These are phyloP conservation scores for Hyperoplus immaculatus DNA, from an alignment of 2,797 vertebrate species.

Conservation along the genomic window DNA sequence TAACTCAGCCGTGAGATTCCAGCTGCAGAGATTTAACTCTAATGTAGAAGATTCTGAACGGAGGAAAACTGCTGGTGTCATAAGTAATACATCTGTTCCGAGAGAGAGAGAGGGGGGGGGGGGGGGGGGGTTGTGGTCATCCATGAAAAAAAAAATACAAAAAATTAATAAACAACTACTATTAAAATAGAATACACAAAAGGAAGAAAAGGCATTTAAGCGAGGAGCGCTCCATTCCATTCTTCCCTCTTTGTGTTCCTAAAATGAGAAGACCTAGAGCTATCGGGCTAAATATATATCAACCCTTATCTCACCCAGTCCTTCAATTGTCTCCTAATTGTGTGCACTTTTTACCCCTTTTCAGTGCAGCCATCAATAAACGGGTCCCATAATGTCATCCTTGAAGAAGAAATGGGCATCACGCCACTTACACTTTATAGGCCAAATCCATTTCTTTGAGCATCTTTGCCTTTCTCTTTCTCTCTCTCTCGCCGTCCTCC, in stretches of 20 bases:
- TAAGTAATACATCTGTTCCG: slow-evolving; percentile 98
- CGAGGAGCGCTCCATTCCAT: slow-evolving; percentile 90
- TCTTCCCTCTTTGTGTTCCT: slow-evolving; percentile 90
- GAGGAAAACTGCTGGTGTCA: slow-evolving; percentile 98
- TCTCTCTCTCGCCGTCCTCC: slow-evolving; percentile 86
- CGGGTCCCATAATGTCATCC: slow-evolving; percentile 89
- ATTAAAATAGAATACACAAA: slow-evolving; percentile 86
- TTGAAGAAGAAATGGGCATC: slow-evolving; percentile 91
- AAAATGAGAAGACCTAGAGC: slow-evolving; percentile 96
- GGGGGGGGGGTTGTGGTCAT: slow-evolving; percentile 85
- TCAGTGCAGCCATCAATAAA: slow-evolving; percentile 89
- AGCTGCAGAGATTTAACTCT: slow-evolving; percentile 99
- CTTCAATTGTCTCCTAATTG: slow-evolving; percentile 97
- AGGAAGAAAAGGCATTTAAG: slow-evolving; percentile 91
- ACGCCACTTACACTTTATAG: slow-evolving; percentile 90
- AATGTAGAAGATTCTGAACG: slow-evolving; percentile 99
- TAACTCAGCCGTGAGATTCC: slow-evolving; percentile 99
- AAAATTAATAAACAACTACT: slow-evolving; percentile 77
- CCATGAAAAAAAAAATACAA: slow-evolving; percentile 61
- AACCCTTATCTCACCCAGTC: slow-evolving; percentile 83
- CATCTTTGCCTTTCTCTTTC: slow-evolving; percentile 79
- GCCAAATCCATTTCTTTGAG: slow-evolving; percentile 93
- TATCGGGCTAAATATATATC: slow-evolving; percentile 89
- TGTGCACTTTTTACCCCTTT: slow-evolving; percentile 85
- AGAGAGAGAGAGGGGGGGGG: slow-evolving; percentile 58